These are phyloP conservation scores for Andrena camellia DNA, from an alignment of 2,888 invertebrate species.

Conservation along the genomic window DNA sequence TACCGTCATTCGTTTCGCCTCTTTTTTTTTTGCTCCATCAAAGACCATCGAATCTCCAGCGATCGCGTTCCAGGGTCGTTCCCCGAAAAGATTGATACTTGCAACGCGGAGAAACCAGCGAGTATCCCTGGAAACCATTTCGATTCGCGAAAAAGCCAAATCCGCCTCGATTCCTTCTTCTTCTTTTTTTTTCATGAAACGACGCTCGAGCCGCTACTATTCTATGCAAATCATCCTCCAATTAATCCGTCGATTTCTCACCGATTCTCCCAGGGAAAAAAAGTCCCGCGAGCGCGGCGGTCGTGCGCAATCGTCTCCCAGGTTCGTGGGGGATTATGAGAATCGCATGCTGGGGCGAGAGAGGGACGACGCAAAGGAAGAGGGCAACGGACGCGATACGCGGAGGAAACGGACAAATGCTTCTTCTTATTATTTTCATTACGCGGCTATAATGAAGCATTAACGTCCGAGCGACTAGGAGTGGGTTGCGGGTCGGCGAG, in stretches of 20 bases:
- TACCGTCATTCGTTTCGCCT: constrained; percentile 16
- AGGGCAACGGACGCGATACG: constrained; percentile 15
- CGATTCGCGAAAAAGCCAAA: neutral
- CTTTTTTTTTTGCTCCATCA: neutral
- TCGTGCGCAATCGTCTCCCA: neutral
- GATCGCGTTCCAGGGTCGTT: neutral
- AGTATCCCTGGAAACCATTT: neutral
- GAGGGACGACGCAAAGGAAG: neutral
- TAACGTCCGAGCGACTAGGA: constrained; percentile 75
- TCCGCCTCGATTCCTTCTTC: neutral
- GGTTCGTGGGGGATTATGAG: constrained; percentile 15
- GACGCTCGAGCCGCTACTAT: neutral
- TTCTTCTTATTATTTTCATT: constrained; percentile 84
- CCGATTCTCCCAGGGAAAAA: neutral
- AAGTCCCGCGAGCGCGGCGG: neutral
- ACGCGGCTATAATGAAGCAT: constrained; percentile 84
- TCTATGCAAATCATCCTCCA: constrained; percentile 19
- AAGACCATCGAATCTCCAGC: constrained; percentile 8
- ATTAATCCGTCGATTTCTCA: neutral
- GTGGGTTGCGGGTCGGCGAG: constrained; percentile 42
- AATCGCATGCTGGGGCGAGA: neutral
- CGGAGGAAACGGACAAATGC: constrained; percentile 78
- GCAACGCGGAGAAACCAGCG: neutral
- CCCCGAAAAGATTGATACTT: neutral
- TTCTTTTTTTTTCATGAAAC: neutral